A percentile compares a stretch with the other conserved stretches of the same genome.
Conservation (phyloP, 2,888 invertebrate species). For the Notodonta dromedarius region DNA sequence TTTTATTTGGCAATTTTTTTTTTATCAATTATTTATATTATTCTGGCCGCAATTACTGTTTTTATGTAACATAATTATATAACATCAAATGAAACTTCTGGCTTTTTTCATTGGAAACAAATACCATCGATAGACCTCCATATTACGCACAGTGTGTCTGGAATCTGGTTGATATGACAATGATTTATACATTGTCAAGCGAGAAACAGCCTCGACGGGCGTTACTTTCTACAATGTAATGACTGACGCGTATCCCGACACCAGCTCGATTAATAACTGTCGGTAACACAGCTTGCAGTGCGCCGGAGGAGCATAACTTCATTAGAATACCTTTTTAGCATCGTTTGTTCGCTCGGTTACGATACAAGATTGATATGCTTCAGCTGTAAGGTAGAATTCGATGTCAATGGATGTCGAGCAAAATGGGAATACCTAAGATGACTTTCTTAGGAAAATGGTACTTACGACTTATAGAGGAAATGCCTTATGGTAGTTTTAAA, state of each 20-base stretch:
- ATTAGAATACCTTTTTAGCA: constrained; percentile 40
- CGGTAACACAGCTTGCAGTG: constrained; percentile 31
- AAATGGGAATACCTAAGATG: too few species aligned
- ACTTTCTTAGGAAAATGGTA: too few species aligned
- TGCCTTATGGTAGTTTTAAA: too few species aligned
- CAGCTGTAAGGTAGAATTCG: constrained; percentile 15
- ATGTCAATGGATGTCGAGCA: too few species aligned
- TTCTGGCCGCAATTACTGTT: too few species aligned
- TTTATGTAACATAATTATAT: too few species aligned
- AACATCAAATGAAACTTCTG: not conserved
- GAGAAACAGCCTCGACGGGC: constrained; percentile 38
- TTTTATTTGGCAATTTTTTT: too few species aligned
- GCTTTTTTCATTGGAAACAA: not conserved
- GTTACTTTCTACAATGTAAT: constrained; percentile 54
- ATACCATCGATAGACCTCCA: not conserved
- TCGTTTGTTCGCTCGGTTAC: constrained; percentile 25
- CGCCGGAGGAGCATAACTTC: constrained; percentile 35
- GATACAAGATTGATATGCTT: constrained; percentile 38
- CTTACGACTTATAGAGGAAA: too few species aligned
- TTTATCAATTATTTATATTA: too few species aligned
- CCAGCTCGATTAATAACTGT: constrained; percentile 52
- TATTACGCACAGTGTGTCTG: constrained; percentile 32
- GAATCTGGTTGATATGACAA: constrained; percentile 47
- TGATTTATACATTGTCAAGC: constrained; percentile 57
- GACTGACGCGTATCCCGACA: constrained; percentile 47